Conservation (phyloP, 2,797 vertebrate genomes). For the Phalanger gymnotis region DNA sequence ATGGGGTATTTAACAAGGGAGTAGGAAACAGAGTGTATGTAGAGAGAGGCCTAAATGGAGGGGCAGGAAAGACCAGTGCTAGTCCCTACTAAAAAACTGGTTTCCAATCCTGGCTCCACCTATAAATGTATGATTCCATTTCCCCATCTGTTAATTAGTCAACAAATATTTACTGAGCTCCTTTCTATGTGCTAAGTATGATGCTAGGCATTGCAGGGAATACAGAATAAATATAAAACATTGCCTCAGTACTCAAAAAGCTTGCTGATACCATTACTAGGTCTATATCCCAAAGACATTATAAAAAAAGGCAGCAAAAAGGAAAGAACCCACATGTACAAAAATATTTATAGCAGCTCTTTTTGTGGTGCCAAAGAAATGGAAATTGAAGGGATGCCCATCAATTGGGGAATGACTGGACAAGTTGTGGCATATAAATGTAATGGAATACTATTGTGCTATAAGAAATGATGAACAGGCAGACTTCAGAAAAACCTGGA, state of each 20-base stretch:
- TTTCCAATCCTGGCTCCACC: slow-evolving; percentile 17
- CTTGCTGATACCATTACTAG: not conserved
- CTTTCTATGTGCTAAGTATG: not conserved
- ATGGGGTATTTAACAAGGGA: slow-evolving; percentile 42
- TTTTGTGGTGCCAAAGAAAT: no score
- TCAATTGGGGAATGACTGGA: no score
- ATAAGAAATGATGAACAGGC: no score
- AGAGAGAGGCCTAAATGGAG: not conserved
- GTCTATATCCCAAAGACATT: no score
- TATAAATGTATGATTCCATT: not conserved
- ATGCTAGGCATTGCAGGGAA: not conserved
- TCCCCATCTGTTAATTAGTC: not conserved
- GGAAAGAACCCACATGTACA: no score
- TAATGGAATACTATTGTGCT: no score
- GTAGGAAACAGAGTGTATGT: slow-evolving; percentile 44
- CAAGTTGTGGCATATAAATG: no score
- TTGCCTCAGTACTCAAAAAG: not conserved
- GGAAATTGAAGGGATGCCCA: no score
- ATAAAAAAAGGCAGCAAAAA: no score
- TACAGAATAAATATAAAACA: not conserved
- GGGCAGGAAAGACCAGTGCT: not conserved
- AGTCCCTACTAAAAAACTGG: not conserved
- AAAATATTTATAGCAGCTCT: no score
- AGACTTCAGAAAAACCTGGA: no score
- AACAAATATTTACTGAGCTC: not conserved